phyloP scores from a whole-genome alignment of 2,113 vertebrate species.

The Carassius auratus region DNA sequence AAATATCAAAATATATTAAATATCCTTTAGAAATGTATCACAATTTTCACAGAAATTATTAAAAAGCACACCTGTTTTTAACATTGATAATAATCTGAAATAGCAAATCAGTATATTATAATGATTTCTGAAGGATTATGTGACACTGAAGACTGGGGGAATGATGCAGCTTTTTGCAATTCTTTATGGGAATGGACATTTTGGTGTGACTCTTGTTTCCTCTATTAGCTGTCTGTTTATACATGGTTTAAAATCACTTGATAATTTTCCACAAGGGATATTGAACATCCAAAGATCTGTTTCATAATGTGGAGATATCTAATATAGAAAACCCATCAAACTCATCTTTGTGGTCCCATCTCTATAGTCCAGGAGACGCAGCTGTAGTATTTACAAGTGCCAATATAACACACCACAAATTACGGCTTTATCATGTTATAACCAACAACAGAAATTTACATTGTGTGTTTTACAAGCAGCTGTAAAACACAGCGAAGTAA shows the following conservation, averaged over 20 bases:
- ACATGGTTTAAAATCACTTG: not conserved
- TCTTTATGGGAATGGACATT: not conserved
- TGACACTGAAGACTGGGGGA: not conserved
- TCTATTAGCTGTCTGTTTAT: not conserved
- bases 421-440: conserved; percentile 58
- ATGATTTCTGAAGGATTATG: not conserved
- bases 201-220: not conserved
- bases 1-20: no score
- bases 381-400: conserved; percentile 31
- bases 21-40: no score
- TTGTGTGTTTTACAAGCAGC: conserved; percentile 61
- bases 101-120: not conserved
- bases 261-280: not conserved
- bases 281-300: not conserved
- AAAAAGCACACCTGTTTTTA: no score
- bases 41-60: no score
- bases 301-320: not conserved
- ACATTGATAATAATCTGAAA: not conserved
- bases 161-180: not conserved
- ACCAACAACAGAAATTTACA: conserved; percentile 61
- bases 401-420: conserved; percentile 33
- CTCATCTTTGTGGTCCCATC: not conserved
- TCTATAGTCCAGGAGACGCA: not conserved
- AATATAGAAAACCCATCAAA: not conserved
- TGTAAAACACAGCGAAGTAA: conserved; percentile 58